phyloP scores from a whole-genome alignment of 2,113 vertebrate species.

The Ramphastos sulfuratus region DNA sequence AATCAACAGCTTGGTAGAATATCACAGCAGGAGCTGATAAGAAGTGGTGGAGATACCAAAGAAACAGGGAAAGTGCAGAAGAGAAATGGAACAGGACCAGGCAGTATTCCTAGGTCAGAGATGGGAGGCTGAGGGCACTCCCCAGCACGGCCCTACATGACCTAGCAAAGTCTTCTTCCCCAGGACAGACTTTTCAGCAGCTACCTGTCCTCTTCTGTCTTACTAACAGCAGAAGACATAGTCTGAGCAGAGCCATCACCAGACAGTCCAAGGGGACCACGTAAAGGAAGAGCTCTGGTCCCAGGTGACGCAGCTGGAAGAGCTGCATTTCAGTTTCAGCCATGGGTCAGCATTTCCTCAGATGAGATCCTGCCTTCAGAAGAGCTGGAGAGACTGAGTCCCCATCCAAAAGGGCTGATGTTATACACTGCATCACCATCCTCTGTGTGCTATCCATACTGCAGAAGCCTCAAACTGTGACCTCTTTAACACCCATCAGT shows the following conservation, averaged over 20 bases:
- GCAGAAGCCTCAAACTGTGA: background rate
- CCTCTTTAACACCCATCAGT: background rate
- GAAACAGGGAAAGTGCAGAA: background rate
- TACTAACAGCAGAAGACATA: background rate
- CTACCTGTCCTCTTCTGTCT: background rate
- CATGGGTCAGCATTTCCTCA: background rate
- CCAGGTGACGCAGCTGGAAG: background rate
- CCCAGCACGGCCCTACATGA: background rate
- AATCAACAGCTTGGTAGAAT: background rate
- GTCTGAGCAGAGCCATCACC: background rate
- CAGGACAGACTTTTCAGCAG: background rate
- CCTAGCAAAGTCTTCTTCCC: background rate
- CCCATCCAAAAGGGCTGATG: background rate
- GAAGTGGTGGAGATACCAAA: background rate
- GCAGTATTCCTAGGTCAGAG: background rate
- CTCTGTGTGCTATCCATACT: background rate
- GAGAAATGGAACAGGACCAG: background rate
- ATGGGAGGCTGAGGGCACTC: background rate
- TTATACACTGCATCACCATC: background rate
- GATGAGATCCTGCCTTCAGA: background rate
- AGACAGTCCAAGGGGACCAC: background rate
- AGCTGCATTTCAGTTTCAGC: background rate
- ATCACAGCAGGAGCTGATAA: background rate
- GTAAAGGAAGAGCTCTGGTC: background rate
- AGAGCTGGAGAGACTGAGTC: rapidly evolving